A percentile compares a stretch with the other conserved stretches of the same genome.
Evolutionary conservation across 2,888 invertebrate genomes (phyloP).

Genomic region (Hesperia comma): DNA sequence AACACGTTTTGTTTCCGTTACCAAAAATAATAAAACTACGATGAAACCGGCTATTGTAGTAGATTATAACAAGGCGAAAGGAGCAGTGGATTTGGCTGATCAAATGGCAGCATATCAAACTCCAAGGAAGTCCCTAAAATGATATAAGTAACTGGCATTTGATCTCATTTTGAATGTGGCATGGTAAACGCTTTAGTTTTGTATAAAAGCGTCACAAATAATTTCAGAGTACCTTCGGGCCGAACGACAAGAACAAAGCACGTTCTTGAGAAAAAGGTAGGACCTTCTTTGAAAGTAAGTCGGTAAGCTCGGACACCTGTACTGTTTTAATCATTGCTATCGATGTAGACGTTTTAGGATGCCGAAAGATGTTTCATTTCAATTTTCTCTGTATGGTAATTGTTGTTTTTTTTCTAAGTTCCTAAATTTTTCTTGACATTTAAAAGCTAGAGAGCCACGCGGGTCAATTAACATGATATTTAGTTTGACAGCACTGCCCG

Average conservation of each 20-base stretch:
- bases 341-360: too few species aligned
- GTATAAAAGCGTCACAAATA: conserved; percentile 43
- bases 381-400: too few species aligned
- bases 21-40: conserved; percentile 10
- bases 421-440: too few species aligned
- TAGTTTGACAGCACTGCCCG: too few species aligned
- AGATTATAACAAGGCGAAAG: conserved; percentile 47
- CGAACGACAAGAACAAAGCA: conserved; percentile 31
- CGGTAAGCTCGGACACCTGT: too few species aligned
- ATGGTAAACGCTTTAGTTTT: conserved; percentile 41
- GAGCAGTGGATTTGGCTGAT: conserved; percentile 44
- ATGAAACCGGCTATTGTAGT: conserved; percentile 41
- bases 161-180: conserved; percentile 45
- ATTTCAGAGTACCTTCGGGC: conserved; percentile 35
- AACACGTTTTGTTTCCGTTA: conserved; percentile 33
- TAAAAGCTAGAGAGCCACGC: too few species aligned
- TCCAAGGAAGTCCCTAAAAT: conserved; percentile 45
- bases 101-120: conserved; percentile 47
- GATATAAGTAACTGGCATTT: conserved; percentile 46
- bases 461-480: too few species aligned
- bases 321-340: too few species aligned
- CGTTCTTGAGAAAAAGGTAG: too few species aligned
- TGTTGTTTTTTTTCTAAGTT: too few species aligned
- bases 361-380: too few species aligned
- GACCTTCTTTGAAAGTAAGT: too few species aligned